Percentiles rank a stretch among this genome's conserved stretches.
Conservation (phyloP, 2,797 vertebrate species). For the Lagocephalus sceleratus region DNA sequence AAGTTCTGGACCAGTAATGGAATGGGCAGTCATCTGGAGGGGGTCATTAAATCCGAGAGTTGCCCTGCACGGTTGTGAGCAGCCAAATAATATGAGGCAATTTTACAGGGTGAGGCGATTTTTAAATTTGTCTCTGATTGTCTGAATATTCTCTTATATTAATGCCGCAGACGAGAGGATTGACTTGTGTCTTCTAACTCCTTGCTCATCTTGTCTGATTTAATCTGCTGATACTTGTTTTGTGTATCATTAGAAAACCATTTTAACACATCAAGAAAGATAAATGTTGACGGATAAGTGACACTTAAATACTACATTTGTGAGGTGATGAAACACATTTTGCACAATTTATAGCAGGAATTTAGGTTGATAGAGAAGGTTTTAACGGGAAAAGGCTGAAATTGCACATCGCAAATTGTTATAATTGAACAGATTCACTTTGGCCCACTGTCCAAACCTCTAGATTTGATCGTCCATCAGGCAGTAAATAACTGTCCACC, state of each 20-base stretch:
- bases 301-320: no score
- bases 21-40: slow-evolving; percentile 40
- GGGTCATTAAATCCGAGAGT: slow-evolving; percentile 53
- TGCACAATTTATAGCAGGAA: slow-evolving; percentile 1
- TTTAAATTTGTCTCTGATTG: no score
- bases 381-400: slow-evolving; percentile 6
- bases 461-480: slow-evolving; percentile 48
- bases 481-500: slow-evolving; percentile 40
- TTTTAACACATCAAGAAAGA: no score
- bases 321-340: no score
- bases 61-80: slow-evolving; percentile 51
- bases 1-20: slow-evolving; percentile 39
- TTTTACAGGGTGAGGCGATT: slow-evolving; percentile 43
- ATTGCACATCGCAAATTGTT: slow-evolving; percentile 20
- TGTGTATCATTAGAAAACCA: no score
- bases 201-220: no score
- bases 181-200: slow-evolving; percentile 6
- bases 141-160: slow-evolving; percentile 29
- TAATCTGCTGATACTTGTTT: no score
- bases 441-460: slow-evolving; percentile 30
- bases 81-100: slow-evolving; percentile 47
- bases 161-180: slow-evolving; percentile 13
- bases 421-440: slow-evolving; percentile 29
- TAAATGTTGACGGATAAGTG: no score
- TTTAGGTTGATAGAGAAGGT: neutral